Evolutionary conservation across 30 jellyfish, hydroid and myxozoan genomes (phyloP).

Genomic region (Cassiopea andromeda): DNA sequence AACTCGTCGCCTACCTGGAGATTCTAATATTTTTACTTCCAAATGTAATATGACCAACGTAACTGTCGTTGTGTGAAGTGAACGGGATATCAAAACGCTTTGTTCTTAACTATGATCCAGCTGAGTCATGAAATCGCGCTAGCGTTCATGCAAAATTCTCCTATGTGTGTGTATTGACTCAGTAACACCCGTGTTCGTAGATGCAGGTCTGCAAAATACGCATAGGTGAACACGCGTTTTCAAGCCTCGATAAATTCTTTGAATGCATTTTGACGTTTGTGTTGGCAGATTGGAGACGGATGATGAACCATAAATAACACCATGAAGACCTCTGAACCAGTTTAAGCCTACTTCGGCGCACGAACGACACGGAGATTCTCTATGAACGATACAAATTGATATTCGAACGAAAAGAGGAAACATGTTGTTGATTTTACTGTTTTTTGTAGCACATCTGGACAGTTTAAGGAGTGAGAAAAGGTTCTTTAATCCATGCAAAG

Average conservation of each 20-base stretch:
- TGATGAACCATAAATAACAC: conserved; percentile 56
- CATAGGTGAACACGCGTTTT: background rate
- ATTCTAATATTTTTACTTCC: conserved; percentile 15
- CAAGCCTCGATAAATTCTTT: conserved; percentile 36
- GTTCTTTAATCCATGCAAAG: conserved; percentile 53
- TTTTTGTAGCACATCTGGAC: background rate
- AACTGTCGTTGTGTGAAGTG: conserved; percentile 37
- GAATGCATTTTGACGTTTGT: conserved; percentile 54
- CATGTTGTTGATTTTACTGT: background rate
- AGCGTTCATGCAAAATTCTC: background rate
- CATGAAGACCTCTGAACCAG: conserved; percentile 57
- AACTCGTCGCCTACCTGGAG: conserved; percentile 42
- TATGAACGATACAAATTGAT: background rate
- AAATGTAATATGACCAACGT: conserved; percentile 34
- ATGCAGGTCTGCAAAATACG: background rate
- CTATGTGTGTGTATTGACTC: background rate
- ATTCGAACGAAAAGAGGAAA: background rate
- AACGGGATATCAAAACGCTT: conserved; percentile 8
- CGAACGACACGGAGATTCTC: conserved; percentile 2
- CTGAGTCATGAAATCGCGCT: conserved; percentile 30
- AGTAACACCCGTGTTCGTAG: background rate
- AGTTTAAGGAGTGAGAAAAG: conserved; percentile 2
- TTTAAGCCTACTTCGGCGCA: conserved; percentile 30
- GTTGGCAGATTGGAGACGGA: conserved; percentile 69
- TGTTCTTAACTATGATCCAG: conserved; percentile 5